Evolutionary conservation across 2,888 invertebrate genomes (phyloP).

Genomic region (Kuschelorhynchus macadamiae): DNA sequence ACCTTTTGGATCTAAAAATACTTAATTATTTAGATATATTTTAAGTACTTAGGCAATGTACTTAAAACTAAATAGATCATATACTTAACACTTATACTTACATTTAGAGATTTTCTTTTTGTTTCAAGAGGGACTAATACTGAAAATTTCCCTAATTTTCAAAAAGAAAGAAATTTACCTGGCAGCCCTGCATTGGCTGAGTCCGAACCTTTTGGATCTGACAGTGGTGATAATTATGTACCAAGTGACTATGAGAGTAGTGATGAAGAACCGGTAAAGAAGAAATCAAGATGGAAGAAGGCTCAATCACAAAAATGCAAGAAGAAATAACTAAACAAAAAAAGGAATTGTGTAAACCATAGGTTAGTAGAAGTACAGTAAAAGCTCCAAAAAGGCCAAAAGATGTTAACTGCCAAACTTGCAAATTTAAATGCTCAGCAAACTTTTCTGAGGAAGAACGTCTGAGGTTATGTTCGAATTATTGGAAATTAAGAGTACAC

Average conservation of each 20-base stretch:
- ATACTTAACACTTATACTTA: no score
- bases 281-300: constrained; percentile 10
- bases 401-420: constrained; percentile 12
- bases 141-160: no score
- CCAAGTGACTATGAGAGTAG: constrained; percentile 25
- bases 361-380: constrained; percentile 6
- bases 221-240: constrained; percentile 14
- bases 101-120: no score
- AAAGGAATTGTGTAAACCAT: constrained; percentile 18
- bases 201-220: constrained; percentile 7
- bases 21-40: no score
- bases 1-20: no score
- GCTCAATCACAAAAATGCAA: constrained; percentile 4
- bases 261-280: constrained; percentile 11
- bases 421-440: constrained; percentile 15
- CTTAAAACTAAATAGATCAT: no score
- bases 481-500: constrained; percentile 11
- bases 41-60: no score
- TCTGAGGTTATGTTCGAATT: constrained; percentile 7
- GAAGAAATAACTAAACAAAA: constrained; percentile 3
- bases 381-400: constrained; percentile 12
- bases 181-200: no score
- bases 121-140: no score
- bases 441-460: constrained; percentile 20
- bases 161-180: no score